Conservation (phyloP, 2,797 vertebrate species). For the Orientallactaga sibirica region DNA sequence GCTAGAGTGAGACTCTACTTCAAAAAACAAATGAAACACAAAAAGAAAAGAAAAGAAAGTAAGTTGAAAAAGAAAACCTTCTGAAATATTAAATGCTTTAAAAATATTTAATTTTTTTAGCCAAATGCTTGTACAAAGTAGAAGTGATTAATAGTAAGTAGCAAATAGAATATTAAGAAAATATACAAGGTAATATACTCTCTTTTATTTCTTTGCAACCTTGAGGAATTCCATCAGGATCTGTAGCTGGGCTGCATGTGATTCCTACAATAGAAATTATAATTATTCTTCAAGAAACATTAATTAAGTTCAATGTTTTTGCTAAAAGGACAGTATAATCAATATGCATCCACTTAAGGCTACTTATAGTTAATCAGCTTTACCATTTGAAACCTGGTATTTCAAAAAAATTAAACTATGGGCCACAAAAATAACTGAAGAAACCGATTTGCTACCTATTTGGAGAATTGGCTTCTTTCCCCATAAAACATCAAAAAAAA, state of each 20-base stretch:
- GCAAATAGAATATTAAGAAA: constrained; percentile 63
- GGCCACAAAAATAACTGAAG: neutral
- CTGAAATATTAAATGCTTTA: constrained; percentile 60
- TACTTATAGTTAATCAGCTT: constrained; percentile 12
- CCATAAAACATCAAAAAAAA: constrained; percentile 22
- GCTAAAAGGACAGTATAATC: constrained; percentile 48
- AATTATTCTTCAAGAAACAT: constrained; percentile 72
- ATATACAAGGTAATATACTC: constrained; percentile 90
- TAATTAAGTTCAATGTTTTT: neutral
- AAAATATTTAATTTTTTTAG: constrained; percentile 55
- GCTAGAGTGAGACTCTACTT: no score
- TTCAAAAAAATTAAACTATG: constrained; percentile 71
- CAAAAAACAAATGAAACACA: no score
- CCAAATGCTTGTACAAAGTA: constrained; percentile 48
- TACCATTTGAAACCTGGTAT: constrained; percentile 5
- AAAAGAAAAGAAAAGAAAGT: no score
- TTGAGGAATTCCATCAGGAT: constrained; percentile 99
- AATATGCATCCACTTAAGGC: constrained; percentile 50
- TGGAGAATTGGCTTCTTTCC: neutral
- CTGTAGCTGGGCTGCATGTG: constrained; percentile 97
- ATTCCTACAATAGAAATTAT: constrained; percentile 92
- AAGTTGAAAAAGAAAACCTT: constrained; percentile 71
- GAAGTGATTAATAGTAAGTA: constrained; percentile 63
- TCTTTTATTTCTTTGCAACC: constrained; percentile 98
- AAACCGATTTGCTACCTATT: neutral